Evolutionary conservation across 1,140 invertebrate genomes (phyloP).

Genomic region (Cepaea nemoralis): DNA sequence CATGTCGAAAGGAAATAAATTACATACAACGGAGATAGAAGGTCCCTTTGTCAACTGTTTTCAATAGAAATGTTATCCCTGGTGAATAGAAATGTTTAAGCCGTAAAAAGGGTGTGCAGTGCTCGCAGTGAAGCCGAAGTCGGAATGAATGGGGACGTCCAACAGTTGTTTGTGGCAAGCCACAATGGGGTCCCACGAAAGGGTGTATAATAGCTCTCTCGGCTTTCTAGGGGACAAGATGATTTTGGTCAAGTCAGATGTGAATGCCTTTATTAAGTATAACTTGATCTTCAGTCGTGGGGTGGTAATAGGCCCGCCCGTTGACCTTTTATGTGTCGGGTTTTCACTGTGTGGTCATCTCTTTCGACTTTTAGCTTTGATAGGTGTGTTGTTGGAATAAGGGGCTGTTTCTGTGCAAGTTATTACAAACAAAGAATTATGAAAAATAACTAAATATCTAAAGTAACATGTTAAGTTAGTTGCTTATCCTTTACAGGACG

Average conservation of each 20-base stretch:
- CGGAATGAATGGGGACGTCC: not conserved
- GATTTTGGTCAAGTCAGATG: not conserved
- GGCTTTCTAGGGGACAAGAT: not conserved
- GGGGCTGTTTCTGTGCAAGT: not conserved
- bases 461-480: too few relatives aligned
- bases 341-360: not conserved
- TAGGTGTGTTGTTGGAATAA: not conserved
- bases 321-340: not conserved
- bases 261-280: conserved; percentile 18
- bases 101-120: not conserved
- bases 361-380: not conserved
- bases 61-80: not conserved
- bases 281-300: not conserved
- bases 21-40: not conserved
- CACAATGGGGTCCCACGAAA: not conserved
- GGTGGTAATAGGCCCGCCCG: not conserved
- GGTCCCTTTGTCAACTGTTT: not conserved
- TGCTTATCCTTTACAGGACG: too few relatives aligned
- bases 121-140: not conserved
- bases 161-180: not conserved
- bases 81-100: not conserved
- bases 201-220: not conserved
- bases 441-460: too few relatives aligned
- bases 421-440: too few relatives aligned
- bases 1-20: not conserved